Percentiles rank a stretch among this genome's conserved stretches.
Conservation (phyloP, 2,888 invertebrate genomes). For the Stenoptilia bipunctidactyla region DNA sequence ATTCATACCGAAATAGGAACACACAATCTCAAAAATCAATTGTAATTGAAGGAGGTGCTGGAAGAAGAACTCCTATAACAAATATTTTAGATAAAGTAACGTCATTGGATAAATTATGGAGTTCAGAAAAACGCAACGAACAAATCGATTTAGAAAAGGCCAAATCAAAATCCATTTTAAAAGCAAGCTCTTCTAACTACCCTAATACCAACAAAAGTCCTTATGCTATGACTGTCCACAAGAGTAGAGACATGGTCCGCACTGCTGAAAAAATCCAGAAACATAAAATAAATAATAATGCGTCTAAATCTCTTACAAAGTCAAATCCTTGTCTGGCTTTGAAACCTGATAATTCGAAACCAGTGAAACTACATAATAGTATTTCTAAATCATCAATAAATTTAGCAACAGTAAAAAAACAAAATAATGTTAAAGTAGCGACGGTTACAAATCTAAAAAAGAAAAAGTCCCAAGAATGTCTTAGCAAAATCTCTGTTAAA, state of each 20-base stretch:
- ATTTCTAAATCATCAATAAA: conserved; percentile 47
- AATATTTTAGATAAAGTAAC: conserved; percentile 63
- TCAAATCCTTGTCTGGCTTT: conserved; percentile 35
- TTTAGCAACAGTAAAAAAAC: conserved; percentile 29
- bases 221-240: conserved; percentile 34
- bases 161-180: conserved; percentile 29
- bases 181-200: conserved; percentile 19
- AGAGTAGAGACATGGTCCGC: conserved; percentile 58
- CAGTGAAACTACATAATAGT: conserved; percentile 26
- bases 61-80: conserved; percentile 59
- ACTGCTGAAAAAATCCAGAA: conserved; percentile 59
- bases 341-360: not conserved
- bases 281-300: conserved; percentile 23
- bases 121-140: conserved; percentile 59
- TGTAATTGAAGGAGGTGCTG: conserved; percentile 58
- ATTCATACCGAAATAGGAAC: conserved; percentile 32
- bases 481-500: conserved; percentile 39
- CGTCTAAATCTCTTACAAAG: conserved; percentile 37
- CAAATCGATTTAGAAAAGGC: conserved; percentile 46
- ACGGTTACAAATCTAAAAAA: conserved; percentile 50
- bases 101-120: conserved; percentile 69
- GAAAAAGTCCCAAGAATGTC: conserved; percentile 44
- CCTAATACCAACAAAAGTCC: conserved; percentile 21
- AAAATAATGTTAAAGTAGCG: conserved; percentile 43
- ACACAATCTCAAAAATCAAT: conserved; percentile 34